Evolutionary conservation across 2,113 vertebrate genomes (phyloP), one percentile per base, ranked within the genome.

Genomic region (Nothocercus nigrocapillus): DNA sequence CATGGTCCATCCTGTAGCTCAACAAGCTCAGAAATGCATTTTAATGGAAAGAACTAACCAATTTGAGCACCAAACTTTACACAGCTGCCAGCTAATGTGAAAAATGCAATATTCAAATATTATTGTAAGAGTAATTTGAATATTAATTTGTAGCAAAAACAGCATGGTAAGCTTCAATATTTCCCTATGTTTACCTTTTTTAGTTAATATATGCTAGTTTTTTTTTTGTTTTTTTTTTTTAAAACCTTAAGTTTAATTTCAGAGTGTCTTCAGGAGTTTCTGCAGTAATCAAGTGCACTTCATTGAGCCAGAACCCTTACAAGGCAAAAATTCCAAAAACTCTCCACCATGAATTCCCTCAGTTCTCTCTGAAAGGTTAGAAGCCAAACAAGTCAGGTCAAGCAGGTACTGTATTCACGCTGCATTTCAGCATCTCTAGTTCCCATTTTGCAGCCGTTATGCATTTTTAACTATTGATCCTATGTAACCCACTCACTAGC

Each of bases 321-420:
- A 69, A 76, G 58, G 32, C 40, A 94, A 93, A 81, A 51, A 67
- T 69, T 90, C 91, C 47, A 70, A 88, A 61, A 93, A 22, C 24
- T 76, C 20, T 54, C n/a, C 19, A 11, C 61, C 38, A 36, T 15
- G 3, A 45, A 45, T 85, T 83, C 79, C 56, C 36, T 21, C 49
- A 36, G 5, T 6, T 67, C 25, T 40, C 49, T 56, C 82, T 75
- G 38, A 72, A 74, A 81, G 70, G 28, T 13, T 14, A 92, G 53
- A 82, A 58, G 47, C 40, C 61, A 42, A 63, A 68, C 27, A 84
- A 75, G 10, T 9, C 64, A 51, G 32, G 20, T 21, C 53, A 75
- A 87, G 36, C 36, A 27, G 22, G n/a, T 30, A 28, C 13, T 17
- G 10, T 1, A 53, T 44, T 58, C 87, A 49, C 30, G 74, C 51